phyloP scores from a whole-genome alignment of 2,888 invertebrate genomes.

The Diadromus collaris region DNA sequence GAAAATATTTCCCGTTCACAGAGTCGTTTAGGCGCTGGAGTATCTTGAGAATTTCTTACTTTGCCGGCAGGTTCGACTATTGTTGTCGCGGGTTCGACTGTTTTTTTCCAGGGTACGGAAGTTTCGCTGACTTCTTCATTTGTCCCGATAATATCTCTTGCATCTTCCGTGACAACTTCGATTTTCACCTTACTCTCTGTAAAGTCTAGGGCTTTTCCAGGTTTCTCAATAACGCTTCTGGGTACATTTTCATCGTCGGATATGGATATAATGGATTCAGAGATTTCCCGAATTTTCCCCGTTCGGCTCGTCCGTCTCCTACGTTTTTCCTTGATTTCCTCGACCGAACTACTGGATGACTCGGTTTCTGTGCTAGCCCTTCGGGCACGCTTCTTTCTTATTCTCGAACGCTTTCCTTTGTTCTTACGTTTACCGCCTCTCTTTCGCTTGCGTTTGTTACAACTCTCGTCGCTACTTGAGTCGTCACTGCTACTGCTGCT shows the following conservation, averaged over 20 bases:
- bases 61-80: not conserved
- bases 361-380: slow-evolving; percentile 68
- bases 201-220: not conserved
- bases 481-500: slow-evolving; percentile 69
- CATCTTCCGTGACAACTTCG: not conserved
- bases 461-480: slow-evolving; percentile 71
- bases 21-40: slow-evolving; percentile 29
- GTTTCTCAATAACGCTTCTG: not conserved
- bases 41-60: slow-evolving; percentile 34
- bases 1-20: slow-evolving; percentile 60
- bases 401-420: slow-evolving; percentile 70
- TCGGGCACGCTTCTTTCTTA: slow-evolving; percentile 71
- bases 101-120: slow-evolving; percentile 27
- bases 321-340: slow-evolving; percentile 39
- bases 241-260: slow-evolving; percentile 38
- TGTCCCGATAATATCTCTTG: not conserved
- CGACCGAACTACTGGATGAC: slow-evolving; percentile 72
- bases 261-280: slow-evolving; percentile 36
- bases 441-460: slow-evolving; percentile 65
- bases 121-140: not conserved
- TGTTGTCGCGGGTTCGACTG: not conserved
- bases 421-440: slow-evolving; percentile 71
- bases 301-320: slow-evolving; percentile 42
- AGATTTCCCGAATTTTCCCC: slow-evolving; percentile 34
- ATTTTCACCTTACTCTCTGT: slow-evolving; percentile 26